Evolutionary conservation across 2,113 vertebrate species (phyloP), one percentile per base, ranked within the genome.

Genomic region (Gymnocephalus cernua): DNA sequence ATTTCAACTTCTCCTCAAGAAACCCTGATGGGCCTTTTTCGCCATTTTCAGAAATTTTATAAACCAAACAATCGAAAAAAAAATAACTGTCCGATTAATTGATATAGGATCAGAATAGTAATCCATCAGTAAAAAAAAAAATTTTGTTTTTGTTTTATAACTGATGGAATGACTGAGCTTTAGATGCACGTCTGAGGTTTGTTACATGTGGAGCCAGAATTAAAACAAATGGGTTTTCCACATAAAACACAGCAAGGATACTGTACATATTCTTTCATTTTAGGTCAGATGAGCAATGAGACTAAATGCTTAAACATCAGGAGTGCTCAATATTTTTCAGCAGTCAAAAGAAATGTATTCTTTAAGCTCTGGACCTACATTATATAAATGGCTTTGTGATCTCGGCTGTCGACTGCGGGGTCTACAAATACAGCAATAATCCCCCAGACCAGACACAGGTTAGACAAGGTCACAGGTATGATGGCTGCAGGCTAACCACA

Each of bases 371-470:
- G 3, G 45, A 9, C n/a, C 12, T 25, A 4, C 21, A 7, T 56
- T 71, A 67, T 66, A 84, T 76, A 77, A 75, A 86, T 51, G 27
- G 32, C 16, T 74, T 48, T 68, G 47, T n/a, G 0, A 67, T 48
- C 19, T 16, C 1, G 32, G 14, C 71, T 51, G 44, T 50, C 2
- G 18, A 69, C 19, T 38, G 4, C 3, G 25, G 27, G 32, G 41
- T 87, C 56, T 51, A 45, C 41, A 74, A 70, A 83, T 65, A 67
- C 74, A 66, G 0, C 58, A 57, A 53, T 89, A 91, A 92, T 91
- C 85, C 85, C 70, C 56, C 53, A 47, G 72, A 47, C 83, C 73
- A 89, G 85, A 92, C 81, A 86, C 58, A 58, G 77, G 68, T 75
- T 16, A 76, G 32, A 51, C 47, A 76, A 54, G 77, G 90, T 86